Base-by-base conservation (phyloP, 2,113 vertebrate species). In the Notarius lentiginosus region DNA sequence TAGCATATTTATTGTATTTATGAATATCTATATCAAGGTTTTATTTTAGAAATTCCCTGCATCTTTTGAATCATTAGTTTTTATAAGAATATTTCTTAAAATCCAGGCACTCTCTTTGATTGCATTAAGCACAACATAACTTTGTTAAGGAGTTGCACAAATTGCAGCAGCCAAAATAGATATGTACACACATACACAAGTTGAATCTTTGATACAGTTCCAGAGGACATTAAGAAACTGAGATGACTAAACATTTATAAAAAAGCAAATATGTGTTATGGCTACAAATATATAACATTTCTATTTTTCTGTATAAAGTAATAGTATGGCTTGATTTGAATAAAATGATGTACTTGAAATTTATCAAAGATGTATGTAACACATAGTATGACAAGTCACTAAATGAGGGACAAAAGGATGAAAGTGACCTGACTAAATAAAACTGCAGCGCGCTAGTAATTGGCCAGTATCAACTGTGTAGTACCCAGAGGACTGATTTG, bases 91-190 rank as follows among this genome's bases (percentile, higher is more conserved):
- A 93, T 92, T 90, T 91, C 91, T 93, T 90, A 90, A 93, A 94
- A 95, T 95, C 93, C 95, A 96, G 95, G 95, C 95, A 96, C 95
- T 96, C 94, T 94, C 94, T 95, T 96, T 95, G 95, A 95, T 95
- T 96, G 95, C 94, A 95, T 96, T 94, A 95, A 95, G 95, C 95
- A 95, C 94, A 95, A 95, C 95, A 79, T 92, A 95, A 95, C 92
- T 91, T 95, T 94, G 93, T 95, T 94, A 95, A 95, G 94, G 92
- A 95, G 95, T 95, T 95, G 94, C 94, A 95, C 94, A 95, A 94
- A 95, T 93, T 95, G 93, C 94, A 95, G 95, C 95, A 96, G 94
- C 94, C 94, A 95, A 93, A 94, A 94, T 90, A 94, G 92, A 94
- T 93, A 94, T 95, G 91, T 94, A 94, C 93, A 95, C 90, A 91